Evolutionary conservation across 2,888 invertebrate genomes (phyloP).

Genomic region (Troglohyphantes excavatus): DNA sequence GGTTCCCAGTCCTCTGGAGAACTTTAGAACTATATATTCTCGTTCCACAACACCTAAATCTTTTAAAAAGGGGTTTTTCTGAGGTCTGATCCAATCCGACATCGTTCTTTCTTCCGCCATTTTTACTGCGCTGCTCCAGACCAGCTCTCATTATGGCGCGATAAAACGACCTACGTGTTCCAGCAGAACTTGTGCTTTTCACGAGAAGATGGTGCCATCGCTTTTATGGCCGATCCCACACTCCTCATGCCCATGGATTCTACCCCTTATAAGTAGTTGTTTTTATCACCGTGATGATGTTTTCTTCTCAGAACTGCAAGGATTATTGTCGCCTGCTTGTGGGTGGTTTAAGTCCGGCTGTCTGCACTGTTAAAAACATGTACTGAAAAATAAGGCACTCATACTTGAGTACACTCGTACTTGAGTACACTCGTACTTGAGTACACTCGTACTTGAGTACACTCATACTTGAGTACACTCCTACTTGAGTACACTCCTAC

Average conservation of each 20-base stretch:
- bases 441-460: too few species aligned
- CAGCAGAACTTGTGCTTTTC: background rate
- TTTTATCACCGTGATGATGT: background rate
- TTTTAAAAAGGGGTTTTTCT: background rate
- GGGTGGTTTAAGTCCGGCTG: too few species aligned
- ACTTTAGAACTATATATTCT: background rate
- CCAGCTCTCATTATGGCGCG: conserved; percentile 37
- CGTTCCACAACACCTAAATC: conserved; percentile 2
- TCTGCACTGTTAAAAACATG: too few species aligned
- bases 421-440: too few species aligned
- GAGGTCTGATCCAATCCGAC: background rate
- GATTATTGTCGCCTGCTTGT: background rate
- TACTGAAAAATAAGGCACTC: too few species aligned
- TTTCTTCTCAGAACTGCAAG: background rate
- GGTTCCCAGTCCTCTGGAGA: background rate
- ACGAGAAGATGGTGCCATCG: background rate
- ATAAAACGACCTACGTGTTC: conserved; percentile 47
- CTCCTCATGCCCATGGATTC: background rate
- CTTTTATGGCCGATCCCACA: background rate
- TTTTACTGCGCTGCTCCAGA: background rate
- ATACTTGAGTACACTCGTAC: too few species aligned
- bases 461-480: too few species aligned
- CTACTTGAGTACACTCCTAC: too few species aligned
- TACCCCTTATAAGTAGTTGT: background rate
- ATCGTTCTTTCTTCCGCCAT: conserved; percentile 9